phyloP scores from a whole-genome alignment of 2,888 invertebrate species.

The Eupeodes luniger region DNA sequence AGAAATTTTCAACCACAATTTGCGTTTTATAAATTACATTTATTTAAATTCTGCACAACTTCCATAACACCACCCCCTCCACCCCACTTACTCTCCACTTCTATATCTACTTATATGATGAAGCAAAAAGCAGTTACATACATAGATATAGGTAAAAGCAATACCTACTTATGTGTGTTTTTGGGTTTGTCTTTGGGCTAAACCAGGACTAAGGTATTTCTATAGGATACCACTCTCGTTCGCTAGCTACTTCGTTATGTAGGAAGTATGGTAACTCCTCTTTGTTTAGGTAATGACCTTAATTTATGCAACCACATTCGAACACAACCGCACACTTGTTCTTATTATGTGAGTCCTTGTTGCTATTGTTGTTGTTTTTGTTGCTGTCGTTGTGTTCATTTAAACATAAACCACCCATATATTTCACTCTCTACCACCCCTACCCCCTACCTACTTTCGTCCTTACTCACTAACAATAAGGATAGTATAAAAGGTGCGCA shows the following conservation, averaged over 20 bases:
- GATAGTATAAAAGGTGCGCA: not conserved
- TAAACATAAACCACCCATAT: constrained; percentile 47
- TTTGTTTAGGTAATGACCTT: constrained; percentile 61
- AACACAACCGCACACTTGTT: constrained; percentile 58
- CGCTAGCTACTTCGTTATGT: not conserved
- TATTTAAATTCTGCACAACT: constrained; percentile 47
- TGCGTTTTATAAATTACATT: constrained; percentile 72
- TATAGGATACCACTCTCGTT: not conserved
- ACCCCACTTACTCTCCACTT: too few species aligned
- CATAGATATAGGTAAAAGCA: not conserved
- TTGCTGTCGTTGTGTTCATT: constrained; percentile 68
- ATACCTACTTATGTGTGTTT: not conserved
- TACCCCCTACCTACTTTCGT: not conserved
- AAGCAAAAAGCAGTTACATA: not conserved
- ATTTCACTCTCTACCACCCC: not conserved
- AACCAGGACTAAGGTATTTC: not conserved
- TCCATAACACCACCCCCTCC: not conserved
- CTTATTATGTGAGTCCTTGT: constrained; percentile 58
- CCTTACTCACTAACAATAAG: not conserved
- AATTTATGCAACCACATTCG: constrained; percentile 71
- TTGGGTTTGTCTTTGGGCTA: constrained; percentile 5
- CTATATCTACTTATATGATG: not conserved
- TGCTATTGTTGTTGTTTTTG: constrained; percentile 43
- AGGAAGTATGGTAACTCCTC: constrained; percentile 8
- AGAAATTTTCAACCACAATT: constrained; percentile 69